Evolutionary conservation across 2,113 vertebrate species (phyloP).

Genomic region (Pogonocichla stellata): DNA sequence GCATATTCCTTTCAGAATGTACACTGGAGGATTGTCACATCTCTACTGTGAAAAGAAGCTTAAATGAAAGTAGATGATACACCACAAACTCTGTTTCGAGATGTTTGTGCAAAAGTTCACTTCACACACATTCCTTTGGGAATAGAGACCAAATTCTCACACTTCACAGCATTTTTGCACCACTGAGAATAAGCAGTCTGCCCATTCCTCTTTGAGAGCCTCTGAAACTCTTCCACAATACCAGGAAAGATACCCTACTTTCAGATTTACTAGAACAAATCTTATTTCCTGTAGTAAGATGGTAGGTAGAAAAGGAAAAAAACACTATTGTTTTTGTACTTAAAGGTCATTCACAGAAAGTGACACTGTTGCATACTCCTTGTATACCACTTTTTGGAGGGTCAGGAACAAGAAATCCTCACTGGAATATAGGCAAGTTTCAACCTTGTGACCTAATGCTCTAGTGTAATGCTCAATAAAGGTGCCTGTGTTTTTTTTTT

Average conservation of each 20-base stretch:
- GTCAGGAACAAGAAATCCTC: not conserved
- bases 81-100: not conserved
- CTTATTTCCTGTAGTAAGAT: not conserved
- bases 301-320: not conserved
- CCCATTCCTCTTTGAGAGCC: not conserved
- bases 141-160: not conserved
- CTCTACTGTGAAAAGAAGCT: not conserved
- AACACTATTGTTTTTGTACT: not conserved
- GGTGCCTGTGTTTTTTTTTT: too few species aligned
- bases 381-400: not conserved
- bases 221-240: not conserved
- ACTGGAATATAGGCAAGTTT: not conserved
- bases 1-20: not conserved
- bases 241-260: not conserved
- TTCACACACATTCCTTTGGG: not conserved
- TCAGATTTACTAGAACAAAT: not conserved
- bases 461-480: not conserved
- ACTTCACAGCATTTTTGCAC: not conserved
- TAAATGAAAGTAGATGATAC: not conserved
- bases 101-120: not conserved
- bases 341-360: not conserved
- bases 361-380: not conserved
- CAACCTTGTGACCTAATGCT: not conserved
- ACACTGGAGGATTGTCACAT: not conserved
- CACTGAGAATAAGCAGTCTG: not conserved